Evolutionary conservation across 2,888 invertebrate species (phyloP), one percentile per base, ranked within the genome.

Genomic region (Malachius bipustulatus): DNA sequence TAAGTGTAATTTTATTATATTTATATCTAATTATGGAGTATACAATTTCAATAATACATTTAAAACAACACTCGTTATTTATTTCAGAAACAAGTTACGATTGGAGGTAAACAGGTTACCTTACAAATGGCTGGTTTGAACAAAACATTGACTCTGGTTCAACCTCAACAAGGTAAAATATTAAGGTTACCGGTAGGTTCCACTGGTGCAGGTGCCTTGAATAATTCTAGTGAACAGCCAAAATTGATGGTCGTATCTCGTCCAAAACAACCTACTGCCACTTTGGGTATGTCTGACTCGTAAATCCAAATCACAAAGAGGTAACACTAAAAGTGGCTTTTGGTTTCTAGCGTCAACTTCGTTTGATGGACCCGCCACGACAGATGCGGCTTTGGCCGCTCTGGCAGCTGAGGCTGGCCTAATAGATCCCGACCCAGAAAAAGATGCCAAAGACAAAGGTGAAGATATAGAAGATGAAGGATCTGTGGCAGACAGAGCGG

Each of bases 31-130:
- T n/a, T n/a, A n/a, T n/a, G n/a, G n/a, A n/a, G n/a, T n/a, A n/a
- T n/a, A n/a, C n/a, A n/a, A n/a, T n/a, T n/a, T n/a, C n/a, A n/a
- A n/a, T n/a, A n/a, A n/a, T n/a, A n/a, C n/a, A n/a, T n/a, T n/a
- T n/a, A n/a, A n/a, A n/a, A n/a, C n/a, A n/a, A n/a, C n/a, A n/a
- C n/a, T n/a, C n/a, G n/a, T n/a, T 6, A 36, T 46, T 41, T 34
- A 35, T 47, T 47, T 16, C 60, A 73, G 60, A 75, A 75, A 52
- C 69, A 75, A 14, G 69, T 76, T 14, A 75, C 75, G 38, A 67
- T 79, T 40, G 74, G 77, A 4, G 80, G 80, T 1, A 80, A 81
- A 58, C 76, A 78, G 11, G 74, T 82, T 2, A 80, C 80, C 1
- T 70, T 81, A 26, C 77, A 77, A 59, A 73, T 80, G 69, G 70